Evolutionary conservation across 2,888 invertebrate genomes (phyloP).

Genomic region (Dorcus parallelipipedus): DNA sequence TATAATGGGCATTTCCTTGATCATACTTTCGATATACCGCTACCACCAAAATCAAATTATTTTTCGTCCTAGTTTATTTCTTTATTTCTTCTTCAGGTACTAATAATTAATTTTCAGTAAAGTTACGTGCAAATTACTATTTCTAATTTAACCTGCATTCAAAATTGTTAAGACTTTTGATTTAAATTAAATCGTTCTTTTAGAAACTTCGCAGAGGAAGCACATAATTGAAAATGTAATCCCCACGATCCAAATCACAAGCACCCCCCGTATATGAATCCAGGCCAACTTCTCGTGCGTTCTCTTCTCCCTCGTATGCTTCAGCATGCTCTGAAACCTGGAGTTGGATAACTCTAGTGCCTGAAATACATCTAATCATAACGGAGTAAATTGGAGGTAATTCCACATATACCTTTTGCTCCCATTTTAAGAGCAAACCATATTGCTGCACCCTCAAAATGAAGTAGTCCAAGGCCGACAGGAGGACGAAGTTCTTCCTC

Average conservation of each 20-base stretch:
- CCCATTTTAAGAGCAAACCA: conserved; percentile 16
- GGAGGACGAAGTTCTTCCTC: conserved; percentile 11
- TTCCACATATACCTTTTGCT: conserved; percentile 6
- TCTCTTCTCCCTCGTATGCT: not conserved
- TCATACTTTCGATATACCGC: too few species aligned
- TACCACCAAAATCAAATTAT: too few species aligned
- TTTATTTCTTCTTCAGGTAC: too few species aligned
- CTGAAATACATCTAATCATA: too few species aligned
- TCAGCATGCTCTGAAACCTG: not conserved
- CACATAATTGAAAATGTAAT: not conserved
- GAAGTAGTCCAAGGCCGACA: conserved; percentile 10
- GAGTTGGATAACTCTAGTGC: too few species aligned
- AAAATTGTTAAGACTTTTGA: too few species aligned
- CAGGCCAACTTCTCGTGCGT: not conserved
- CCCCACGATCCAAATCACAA: conserved; percentile 5
- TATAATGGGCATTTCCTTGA: too few species aligned
- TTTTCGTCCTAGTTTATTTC: too few species aligned
- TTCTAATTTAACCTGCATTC: too few species aligned
- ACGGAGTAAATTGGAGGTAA: too few species aligned
- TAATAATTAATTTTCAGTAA: too few species aligned
- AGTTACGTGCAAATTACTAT: too few species aligned
- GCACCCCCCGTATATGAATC: not conserved
- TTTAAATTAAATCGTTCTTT: not conserved
- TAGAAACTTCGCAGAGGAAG: conserved; percentile 4
- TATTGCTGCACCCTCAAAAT: conserved; percentile 4